Conservation (phyloP, 2,888 invertebrate genomes). For the Drosophila quinaria region DNA sequence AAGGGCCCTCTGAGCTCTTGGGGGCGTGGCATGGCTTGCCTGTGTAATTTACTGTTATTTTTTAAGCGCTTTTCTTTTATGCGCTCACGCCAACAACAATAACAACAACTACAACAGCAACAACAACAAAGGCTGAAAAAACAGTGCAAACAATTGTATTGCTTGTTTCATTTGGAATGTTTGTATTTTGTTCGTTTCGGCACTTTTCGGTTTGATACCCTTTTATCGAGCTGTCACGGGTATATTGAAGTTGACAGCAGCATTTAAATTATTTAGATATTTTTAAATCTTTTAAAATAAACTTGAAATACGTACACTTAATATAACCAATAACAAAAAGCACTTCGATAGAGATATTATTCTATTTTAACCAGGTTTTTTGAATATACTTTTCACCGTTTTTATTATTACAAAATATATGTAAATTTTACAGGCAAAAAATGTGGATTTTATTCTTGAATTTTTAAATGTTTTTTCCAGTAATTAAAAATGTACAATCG, state of each 20-base stretch:
- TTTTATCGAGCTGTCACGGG: neutral
- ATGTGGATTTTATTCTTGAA: no score
- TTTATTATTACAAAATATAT: no score
- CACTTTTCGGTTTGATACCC: conserved; percentile 12
- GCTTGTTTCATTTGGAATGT: conserved; percentile 68
- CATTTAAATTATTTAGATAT: neutral
- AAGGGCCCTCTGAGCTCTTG: conserved; percentile 15
- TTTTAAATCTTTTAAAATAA: neutral
- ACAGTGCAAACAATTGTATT: conserved; percentile 58
- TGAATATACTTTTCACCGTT: no score
- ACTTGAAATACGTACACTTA: conserved; percentile 1
- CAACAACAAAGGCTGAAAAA: conserved; percentile 18
- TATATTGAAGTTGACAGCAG: neutral
- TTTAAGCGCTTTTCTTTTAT: conserved; percentile 77
- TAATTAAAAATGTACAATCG: no score
- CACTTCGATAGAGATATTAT: no score
- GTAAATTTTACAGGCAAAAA: no score
- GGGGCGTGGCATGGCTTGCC: conserved; percentile 51
- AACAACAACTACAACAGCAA: conserved; percentile 10
- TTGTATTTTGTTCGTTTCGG: conserved; percentile 34
- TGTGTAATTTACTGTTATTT: conserved; percentile 79
- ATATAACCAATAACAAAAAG: neutral
- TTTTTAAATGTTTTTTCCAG: no score
- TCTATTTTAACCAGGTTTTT: no score
- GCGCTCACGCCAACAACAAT: conserved; percentile 43